Percentiles rank a stretch among this genome's conserved stretches.
Evolutionary conservation across 2,113 vertebrate genomes (phyloP).

Genomic region (Chaenogobius annularis): DNA sequence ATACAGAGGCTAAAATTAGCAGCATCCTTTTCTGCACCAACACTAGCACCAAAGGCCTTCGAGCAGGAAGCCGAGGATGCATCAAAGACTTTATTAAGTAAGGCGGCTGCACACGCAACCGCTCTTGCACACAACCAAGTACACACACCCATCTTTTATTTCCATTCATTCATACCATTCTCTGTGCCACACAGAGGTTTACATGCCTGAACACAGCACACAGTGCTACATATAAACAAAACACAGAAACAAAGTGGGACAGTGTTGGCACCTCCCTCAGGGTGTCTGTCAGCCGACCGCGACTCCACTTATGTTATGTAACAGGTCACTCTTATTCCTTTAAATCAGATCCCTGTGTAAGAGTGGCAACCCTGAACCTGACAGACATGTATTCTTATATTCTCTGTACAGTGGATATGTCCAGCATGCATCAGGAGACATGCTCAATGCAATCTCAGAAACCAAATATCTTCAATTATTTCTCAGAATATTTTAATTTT

Average conservation of each 20-base stretch:
- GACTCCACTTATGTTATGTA: slow-evolving; percentile 59
- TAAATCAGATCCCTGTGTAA: slow-evolving; percentile 27
- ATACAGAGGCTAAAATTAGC: slow-evolving; percentile 69
- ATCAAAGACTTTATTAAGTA: slow-evolving; percentile 72
- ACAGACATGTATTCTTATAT: neutral
- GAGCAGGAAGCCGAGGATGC: slow-evolving; percentile 62
- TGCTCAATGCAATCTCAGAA: neutral
- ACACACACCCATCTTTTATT: slow-evolving; percentile 23
- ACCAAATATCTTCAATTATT: too few relatives aligned
- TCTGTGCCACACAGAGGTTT: neutral
- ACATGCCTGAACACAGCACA: slow-evolving; percentile 3
- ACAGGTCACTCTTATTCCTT: slow-evolving; percentile 47
- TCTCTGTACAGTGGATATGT: neutral
- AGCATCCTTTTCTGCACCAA: slow-evolving; percentile 57
- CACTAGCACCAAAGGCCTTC: slow-evolving; percentile 49
- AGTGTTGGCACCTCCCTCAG: slow-evolving; percentile 46
- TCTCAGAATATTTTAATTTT: neutral
- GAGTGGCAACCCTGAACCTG: slow-evolving; percentile 8
- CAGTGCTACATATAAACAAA: slow-evolving; percentile 22
- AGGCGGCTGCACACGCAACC: slow-evolving; percentile 27
- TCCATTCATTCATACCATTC: slow-evolving; percentile 24
- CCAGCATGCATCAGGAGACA: neutral
- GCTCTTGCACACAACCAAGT: neutral
- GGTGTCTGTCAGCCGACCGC: slow-evolving; percentile 32
- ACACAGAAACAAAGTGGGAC: slow-evolving; percentile 36